These are phyloP conservation scores for Smittia sp. DNA, from an alignment of 2,888 invertebrate genomes.

Conservation along the genomic window DNA sequence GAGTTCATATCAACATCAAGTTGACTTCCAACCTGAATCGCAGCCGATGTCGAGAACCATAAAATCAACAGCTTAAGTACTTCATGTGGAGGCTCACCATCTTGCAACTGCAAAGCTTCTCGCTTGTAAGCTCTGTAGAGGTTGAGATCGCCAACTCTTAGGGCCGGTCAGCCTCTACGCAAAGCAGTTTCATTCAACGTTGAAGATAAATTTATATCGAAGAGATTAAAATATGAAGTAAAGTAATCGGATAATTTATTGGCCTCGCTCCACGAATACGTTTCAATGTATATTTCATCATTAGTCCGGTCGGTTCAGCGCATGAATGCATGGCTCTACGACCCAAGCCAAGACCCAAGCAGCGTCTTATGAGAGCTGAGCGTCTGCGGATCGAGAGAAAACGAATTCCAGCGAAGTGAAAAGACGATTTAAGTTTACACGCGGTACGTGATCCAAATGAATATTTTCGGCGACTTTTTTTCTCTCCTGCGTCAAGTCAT, in stretches of 20 bases:
- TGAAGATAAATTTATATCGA: constrained; percentile 18
- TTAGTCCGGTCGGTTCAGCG: constrained; percentile 9
- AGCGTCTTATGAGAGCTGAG: background rate
- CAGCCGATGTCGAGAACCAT: too few relatives aligned
- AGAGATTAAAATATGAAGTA: constrained; percentile 19
- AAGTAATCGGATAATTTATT: constrained; percentile 25
- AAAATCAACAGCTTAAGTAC: too few relatives aligned
- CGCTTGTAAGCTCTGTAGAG: too few relatives aligned
- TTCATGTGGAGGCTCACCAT: too few relatives aligned
- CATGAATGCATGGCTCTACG: background rate
- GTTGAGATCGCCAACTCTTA: too few relatives aligned
- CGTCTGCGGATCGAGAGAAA: background rate
- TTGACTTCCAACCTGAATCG: too few relatives aligned
- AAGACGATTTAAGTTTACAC: background rate
- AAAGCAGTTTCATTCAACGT: background rate
- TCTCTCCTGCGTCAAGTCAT: constrained; percentile 7
- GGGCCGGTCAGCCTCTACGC: too few relatives aligned
- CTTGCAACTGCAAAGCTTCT: too few relatives aligned
- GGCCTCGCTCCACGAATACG: background rate
- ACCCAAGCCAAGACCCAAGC: background rate
- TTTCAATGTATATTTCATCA: constrained; percentile 20
- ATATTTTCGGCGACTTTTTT: constrained; percentile 5
- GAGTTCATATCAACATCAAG: too few relatives aligned
- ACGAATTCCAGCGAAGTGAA: constrained; percentile 1
- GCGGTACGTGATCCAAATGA: constrained; percentile 3